Conservation (phyloP, 2,888 invertebrate genomes). For the Meiosimyza platycephala region DNA sequence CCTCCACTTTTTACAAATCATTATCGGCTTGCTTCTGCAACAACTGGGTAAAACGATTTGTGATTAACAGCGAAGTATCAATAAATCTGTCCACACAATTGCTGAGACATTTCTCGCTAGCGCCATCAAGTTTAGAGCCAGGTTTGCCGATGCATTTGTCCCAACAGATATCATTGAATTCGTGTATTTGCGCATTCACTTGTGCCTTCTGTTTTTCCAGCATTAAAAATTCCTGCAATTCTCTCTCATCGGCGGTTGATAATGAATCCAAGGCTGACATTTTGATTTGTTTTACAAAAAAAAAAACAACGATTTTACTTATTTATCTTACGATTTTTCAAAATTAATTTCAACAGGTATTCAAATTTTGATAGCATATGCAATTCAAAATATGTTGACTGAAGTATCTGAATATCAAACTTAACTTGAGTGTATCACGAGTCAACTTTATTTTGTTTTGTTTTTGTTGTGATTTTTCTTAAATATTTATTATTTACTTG, state of each 20-base stretch:
- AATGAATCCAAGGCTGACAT: constrained; percentile 61
- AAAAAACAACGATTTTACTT: neutral
- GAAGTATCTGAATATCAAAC: too few species aligned
- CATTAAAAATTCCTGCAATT: constrained; percentile 85
- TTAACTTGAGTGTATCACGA: too few species aligned
- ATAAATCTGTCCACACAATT: constrained; percentile 96
- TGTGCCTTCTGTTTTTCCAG: constrained; percentile 90
- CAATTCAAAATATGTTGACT: too few species aligned
- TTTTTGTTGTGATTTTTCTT: too few species aligned
- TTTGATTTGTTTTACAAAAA: constrained; percentile 27
- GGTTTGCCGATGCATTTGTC: constrained; percentile 95
- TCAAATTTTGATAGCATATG: too few species aligned
- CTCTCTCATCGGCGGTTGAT: constrained; percentile 71
- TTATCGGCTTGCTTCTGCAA: constrained; percentile 73
- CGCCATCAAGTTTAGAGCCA: constrained; percentile 85
- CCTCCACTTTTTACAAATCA: neutral
- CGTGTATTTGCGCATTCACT: constrained; percentile 92
- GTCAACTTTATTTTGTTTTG: too few species aligned
- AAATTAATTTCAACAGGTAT: too few species aligned
- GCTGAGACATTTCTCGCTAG: constrained; percentile 88
- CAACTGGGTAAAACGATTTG: constrained; percentile 88
- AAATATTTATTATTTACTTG: too few species aligned
- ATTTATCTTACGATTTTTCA: too few species aligned
- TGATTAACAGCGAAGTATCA: constrained; percentile 88
- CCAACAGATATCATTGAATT: constrained; percentile 95